Percentiles rank a stretch among this genome's conserved stretches.
phyloP scores from a whole-genome alignment of 2,113 vertebrate species.

The Protobothrops mucrosquamatus region DNA sequence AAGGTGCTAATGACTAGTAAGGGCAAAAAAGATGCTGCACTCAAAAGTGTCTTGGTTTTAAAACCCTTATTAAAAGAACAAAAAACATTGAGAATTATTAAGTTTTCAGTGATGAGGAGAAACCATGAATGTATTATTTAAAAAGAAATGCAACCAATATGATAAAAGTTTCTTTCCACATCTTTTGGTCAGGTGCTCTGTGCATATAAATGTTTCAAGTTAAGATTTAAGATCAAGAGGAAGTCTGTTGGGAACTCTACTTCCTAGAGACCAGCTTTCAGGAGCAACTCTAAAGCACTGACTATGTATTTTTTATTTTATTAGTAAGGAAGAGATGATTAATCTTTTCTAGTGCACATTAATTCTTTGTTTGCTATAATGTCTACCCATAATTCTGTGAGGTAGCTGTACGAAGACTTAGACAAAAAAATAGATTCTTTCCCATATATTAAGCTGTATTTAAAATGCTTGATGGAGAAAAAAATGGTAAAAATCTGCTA shows the following conservation, averaged over 20 bases:
- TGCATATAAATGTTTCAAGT: slow-evolving; percentile 81
- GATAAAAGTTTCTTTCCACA: slow-evolving; percentile 63
- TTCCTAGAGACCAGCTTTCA: slow-evolving; percentile 73
- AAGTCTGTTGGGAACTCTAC: slow-evolving; percentile 73
- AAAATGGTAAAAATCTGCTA: not conserved
- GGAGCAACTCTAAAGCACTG: slow-evolving; percentile 63
- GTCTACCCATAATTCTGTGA: slow-evolving; percentile 59
- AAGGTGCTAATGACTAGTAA: slow-evolving; percentile 6
- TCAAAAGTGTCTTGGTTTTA: slow-evolving; percentile 49
- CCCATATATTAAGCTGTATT: slow-evolving; percentile 36
- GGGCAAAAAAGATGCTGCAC: slow-evolving; percentile 15
- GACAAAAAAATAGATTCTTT: slow-evolving; percentile 22
- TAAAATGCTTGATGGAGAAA: not conserved
- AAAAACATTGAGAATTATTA: slow-evolving; percentile 55
- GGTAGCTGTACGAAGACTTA: slow-evolving; percentile 43
- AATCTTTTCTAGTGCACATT: slow-evolving; percentile 56
- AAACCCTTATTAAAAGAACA: slow-evolving; percentile 56
- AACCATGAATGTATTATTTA: slow-evolving; percentile 72
- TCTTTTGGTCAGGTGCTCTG: slow-evolving; percentile 73
- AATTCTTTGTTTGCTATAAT: slow-evolving; percentile 63
- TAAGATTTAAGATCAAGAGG: slow-evolving; percentile 79
- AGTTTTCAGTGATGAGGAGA: slow-evolving; percentile 52
- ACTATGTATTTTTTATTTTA: slow-evolving; percentile 74
- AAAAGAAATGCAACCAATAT: slow-evolving; percentile 72
- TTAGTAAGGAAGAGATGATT: slow-evolving; percentile 74